Evolutionary conservation across 2,888 invertebrate genomes (phyloP), one percentile per base, ranked within the genome.

Genomic region (Acanthosepion lycidas): DNA sequence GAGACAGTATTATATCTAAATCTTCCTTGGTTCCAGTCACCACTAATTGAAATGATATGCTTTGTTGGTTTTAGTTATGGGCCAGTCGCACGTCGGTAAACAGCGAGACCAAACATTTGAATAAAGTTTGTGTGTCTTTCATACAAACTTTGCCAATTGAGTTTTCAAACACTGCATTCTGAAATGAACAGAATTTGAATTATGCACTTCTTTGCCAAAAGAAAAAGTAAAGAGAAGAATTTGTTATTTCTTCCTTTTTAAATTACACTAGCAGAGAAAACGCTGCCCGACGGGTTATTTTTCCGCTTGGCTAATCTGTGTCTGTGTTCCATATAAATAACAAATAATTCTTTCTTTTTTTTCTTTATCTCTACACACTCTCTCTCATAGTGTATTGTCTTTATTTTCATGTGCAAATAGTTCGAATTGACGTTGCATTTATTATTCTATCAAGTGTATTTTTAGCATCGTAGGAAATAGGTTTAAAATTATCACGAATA

Each of bases 81-180:
- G n/a, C 78, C 78, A n/a, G 78, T 78, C n/a, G 78, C 78, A 33
- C 78, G 78, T 78, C 78, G n/a, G 78, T 78, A 78, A 78, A 78
- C 78, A 78, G 78, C 18, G 78, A n/a, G 78, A 78, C 78, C 78
- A 78, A 78, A 78, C 78, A 78, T 78, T 78, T 78, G 78, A 78
- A 78, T 78, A 78, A 78, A 78, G n/a, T 78, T 78, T 78, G n/a
- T 78, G n/a, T 33, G n/a, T 33, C 78, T 78, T 33, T 78, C 78
- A 78, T 78, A 78, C 78, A 78, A 78, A 78, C 78, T 33, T 78
- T 78, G 78, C 78, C 78, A 78, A 78, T 78, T 78, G 78, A 78
- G 78, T 78, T 78, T 78, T 78, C 78, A 78, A 78, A 78, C 78
- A 78, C 33, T 78, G 78, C 78, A 78, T 78, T 78, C 78, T n/a